Conservation (phyloP, 2,113 vertebrate genomes). For the Heterochromis multidens region DNA sequence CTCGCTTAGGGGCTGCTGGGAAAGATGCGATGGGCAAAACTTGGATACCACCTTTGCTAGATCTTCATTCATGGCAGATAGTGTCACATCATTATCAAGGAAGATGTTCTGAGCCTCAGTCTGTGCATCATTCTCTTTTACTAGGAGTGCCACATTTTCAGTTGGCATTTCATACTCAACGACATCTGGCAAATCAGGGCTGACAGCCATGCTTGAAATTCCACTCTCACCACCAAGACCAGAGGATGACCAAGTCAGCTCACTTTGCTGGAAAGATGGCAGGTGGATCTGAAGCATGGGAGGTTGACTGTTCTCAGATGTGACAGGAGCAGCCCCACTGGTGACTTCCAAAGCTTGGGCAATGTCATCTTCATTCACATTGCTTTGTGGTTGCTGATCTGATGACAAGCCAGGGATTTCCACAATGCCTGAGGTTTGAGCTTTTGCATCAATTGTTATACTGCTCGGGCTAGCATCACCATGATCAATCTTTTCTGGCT, state of each 20-base stretch:
- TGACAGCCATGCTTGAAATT: slow-evolving; percentile 59
- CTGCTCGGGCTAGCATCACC: neutral
- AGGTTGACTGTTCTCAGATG: neutral
- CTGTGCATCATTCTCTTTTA: neutral
- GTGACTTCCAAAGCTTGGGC: neutral
- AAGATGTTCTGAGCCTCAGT: neutral
- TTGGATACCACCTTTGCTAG: neutral
- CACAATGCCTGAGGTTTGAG: neutral
- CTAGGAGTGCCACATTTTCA: neutral
- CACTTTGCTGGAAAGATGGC: neutral
- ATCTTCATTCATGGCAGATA: neutral
- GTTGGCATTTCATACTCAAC: neutral
- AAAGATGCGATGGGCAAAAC: neutral
- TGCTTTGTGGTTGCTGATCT: neutral
- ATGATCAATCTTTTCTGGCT: neutral
- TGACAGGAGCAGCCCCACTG: neutral
- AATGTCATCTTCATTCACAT: neutral
- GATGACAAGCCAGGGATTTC: neutral
- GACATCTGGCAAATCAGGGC: slow-evolving; percentile 25
- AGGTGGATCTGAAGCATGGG: neutral
- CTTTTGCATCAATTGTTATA: neutral
- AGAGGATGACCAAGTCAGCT: neutral
- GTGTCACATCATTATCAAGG: neutral
- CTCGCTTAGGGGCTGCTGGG: neutral
- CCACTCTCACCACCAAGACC: slow-evolving; percentile 50